Percentiles rank a stretch among this genome's conserved stretches.
Conservation (phyloP, 2,888 invertebrate genomes). For the Melitaea athalia region DNA sequence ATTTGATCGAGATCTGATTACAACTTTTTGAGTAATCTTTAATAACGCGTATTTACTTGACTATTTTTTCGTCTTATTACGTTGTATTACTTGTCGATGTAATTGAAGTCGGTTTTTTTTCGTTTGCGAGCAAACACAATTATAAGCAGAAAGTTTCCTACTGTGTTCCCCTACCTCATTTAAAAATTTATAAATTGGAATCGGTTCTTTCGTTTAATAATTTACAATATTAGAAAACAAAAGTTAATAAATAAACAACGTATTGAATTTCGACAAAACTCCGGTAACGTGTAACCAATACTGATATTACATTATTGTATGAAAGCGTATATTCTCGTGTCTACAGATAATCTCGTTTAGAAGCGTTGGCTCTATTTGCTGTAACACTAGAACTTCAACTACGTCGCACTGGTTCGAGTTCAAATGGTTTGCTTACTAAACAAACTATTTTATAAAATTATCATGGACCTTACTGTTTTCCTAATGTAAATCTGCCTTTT, state of each 20-base stretch:
- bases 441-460: neutral
- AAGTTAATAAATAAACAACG: neutral
- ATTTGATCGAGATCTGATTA: too few relatives aligned
- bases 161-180: too few relatives aligned
- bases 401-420: neutral
- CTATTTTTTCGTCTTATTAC: too few relatives aligned
- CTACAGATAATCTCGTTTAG: neutral
- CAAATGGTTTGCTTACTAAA: neutral
- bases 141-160: too few relatives aligned
- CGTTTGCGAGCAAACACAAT: too few relatives aligned
- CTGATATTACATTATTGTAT: neutral
- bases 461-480: neutral
- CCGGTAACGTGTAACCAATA: neutral
- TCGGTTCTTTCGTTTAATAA: too few relatives aligned
- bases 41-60: too few relatives aligned
- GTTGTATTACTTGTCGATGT: too few relatives aligned
- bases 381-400: neutral
- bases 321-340: neutral
- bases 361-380: neutral
- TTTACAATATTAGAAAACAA: too few relatives aligned
- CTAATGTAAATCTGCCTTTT: neutral
- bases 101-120: too few relatives aligned
- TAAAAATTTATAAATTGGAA: too few relatives aligned
- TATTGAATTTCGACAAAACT: neutral
- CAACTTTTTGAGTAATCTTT: too few relatives aligned